phyloP scores from a whole-genome alignment of 2,888 invertebrate genomes.

The Galerucella calmariensis region DNA sequence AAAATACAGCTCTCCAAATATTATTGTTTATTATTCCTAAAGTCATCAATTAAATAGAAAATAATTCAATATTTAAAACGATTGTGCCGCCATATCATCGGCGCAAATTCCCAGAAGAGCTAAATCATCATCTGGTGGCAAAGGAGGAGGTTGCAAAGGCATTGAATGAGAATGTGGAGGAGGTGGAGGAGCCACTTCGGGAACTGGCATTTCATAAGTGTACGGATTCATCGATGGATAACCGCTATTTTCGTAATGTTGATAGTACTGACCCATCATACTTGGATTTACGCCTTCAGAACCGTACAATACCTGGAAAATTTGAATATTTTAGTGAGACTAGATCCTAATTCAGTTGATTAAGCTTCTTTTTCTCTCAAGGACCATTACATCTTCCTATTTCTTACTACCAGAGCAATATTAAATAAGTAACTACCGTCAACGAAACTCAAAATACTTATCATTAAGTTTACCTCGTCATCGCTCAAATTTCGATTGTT shows the following conservation, averaged over 20 bases:
- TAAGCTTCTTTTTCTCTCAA: too few relatives aligned
- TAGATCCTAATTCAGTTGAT: too few relatives aligned
- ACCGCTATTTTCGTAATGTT: slow-evolving; percentile 58
- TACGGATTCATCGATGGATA: slow-evolving; percentile 58
- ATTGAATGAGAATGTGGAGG: slow-evolving; percentile 59
- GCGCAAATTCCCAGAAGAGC: slow-evolving; percentile 89
- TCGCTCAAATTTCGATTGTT: slow-evolving; percentile 38
- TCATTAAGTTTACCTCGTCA: slow-evolving; percentile 40
- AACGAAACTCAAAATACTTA: not conserved
- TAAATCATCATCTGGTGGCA: slow-evolving; percentile 70
- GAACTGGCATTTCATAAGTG: slow-evolving; percentile 46
- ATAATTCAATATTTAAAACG: slow-evolving; percentile 52
- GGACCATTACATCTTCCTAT: too few relatives aligned
- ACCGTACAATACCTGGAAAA: slow-evolving; percentile 45
- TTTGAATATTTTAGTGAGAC: too few relatives aligned
- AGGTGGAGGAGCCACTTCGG: slow-evolving; percentile 45
- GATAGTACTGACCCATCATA: slow-evolving; percentile 56
- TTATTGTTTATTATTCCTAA: not conserved
- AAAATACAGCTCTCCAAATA: not conserved
- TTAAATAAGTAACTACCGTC: too few relatives aligned
- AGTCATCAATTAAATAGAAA: not conserved
- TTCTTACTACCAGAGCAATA: too few relatives aligned
- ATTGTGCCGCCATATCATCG: slow-evolving; percentile 76
- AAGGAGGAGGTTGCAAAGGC: slow-evolving; percentile 62
- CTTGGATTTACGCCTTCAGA: slow-evolving; percentile 50